These are phyloP conservation scores for Eulithis prunata DNA, from an alignment of 2,888 invertebrate species.

Conservation along the genomic window DNA sequence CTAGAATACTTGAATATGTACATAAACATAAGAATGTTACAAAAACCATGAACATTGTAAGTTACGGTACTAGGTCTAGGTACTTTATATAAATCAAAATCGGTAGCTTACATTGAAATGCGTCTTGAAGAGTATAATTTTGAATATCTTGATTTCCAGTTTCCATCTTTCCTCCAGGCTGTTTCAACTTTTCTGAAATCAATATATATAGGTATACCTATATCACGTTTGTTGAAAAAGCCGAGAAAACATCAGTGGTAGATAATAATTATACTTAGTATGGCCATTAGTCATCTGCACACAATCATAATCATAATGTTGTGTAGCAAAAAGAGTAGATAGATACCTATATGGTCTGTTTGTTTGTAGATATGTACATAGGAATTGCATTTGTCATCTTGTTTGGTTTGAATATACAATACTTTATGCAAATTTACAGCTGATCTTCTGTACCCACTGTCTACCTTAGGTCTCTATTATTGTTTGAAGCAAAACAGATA, in stretches of 20 bases:
- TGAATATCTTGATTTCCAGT: conserved; percentile 74
- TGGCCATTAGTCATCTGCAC: background rate
- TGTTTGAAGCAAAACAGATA: no score
- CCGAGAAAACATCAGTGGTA: background rate
- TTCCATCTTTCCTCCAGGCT: conserved; percentile 58
- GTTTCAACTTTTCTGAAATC: conserved; percentile 56
- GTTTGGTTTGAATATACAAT: background rate
- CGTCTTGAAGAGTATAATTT: conserved; percentile 65
- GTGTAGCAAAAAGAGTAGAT: background rate
- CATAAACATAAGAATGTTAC: no score
- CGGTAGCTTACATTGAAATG: conserved; percentile 55
- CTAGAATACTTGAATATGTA: no score
- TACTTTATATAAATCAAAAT: no score
- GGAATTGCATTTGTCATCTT: conserved; percentile 12
- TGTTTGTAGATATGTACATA: background rate
- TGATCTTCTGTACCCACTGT: no score
- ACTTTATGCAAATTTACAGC: no score
- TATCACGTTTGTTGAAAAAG: conserved; percentile 2
- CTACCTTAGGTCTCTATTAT: no score
- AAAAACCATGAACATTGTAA: no score
- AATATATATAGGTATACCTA: background rate
- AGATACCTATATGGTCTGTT: background rate
- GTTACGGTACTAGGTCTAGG: no score
- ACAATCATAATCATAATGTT: conserved; percentile 2
- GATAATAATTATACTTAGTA: background rate